A percentile compares a stretch with the other conserved stretches of the same genome.
Evolutionary conservation across 2,113 vertebrate genomes (phyloP).

Genomic region (Oenanthe melanoleuca): DNA sequence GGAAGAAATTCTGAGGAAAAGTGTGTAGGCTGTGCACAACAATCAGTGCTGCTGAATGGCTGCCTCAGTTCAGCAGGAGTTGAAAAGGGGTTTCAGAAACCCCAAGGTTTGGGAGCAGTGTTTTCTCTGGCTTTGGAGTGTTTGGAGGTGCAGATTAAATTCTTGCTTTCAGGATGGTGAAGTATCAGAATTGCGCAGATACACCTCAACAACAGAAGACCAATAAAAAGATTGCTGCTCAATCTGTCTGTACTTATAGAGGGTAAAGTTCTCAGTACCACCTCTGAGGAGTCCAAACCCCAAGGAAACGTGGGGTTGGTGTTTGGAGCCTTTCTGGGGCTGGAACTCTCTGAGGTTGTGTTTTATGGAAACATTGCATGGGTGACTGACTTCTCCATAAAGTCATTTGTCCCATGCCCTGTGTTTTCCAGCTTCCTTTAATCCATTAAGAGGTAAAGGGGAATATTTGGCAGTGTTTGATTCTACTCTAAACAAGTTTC

Average conservation of each 20-base stretch:
- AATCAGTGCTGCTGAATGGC: background rate
- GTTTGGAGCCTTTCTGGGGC: background rate
- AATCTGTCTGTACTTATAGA: background rate
- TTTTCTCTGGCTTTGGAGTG: background rate
- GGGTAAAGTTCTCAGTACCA: background rate
- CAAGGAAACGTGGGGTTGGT: accelerated
- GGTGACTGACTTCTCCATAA: background rate
- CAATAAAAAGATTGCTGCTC: background rate
- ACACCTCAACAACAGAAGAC: too few relatives aligned
- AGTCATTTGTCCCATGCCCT: background rate
- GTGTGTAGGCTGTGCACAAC: background rate
- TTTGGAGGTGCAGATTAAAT: background rate
- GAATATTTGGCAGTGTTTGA: slow-evolving; percentile 9
- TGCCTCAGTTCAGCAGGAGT: background rate
- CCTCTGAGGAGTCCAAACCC: background rate
- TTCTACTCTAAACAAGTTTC: slow-evolving; percentile 54
- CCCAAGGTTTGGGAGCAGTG: background rate
- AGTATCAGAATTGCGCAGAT: background rate
- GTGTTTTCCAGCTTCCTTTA: slow-evolving; percentile 2
- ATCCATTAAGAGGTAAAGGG: background rate
- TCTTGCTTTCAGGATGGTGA: background rate
- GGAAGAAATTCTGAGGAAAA: background rate
- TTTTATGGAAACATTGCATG: slow-evolving; percentile 28
- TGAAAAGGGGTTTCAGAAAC: background rate
- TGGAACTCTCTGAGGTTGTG: background rate